Percentiles rank a stretch among this genome's conserved stretches.
phyloP scores from a whole-genome alignment of 2,797 vertebrate genomes.

The Esox masquinongy region DNA sequence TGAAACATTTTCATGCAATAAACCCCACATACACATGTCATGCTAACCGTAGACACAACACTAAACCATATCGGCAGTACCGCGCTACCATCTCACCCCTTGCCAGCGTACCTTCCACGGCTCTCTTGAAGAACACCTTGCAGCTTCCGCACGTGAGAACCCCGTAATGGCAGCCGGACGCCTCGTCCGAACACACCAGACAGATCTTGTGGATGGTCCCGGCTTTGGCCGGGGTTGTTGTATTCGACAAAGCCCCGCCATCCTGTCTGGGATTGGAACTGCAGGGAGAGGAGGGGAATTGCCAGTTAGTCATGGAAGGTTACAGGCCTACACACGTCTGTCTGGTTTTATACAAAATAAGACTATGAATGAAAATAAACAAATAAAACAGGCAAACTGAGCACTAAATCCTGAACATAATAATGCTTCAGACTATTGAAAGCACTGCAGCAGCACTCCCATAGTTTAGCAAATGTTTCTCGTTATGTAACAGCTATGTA shows the following conservation, averaged over 20 bases:
- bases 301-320: too few relatives aligned
- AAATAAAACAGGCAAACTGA: background rate
- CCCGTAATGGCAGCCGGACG: slow-evolving; percentile 96
- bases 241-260: slow-evolving; percentile 73
- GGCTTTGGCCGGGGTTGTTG: slow-evolving; percentile 77
- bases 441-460: background rate
- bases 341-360: background rate
- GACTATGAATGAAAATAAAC: slow-evolving; percentile 14
- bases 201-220: slow-evolving; percentile 91
- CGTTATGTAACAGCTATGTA: background rate
- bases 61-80: background rate
- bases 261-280: slow-evolving; percentile 63
- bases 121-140: slow-evolving; percentile 99
- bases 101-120: slow-evolving; percentile 90
- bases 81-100: slow-evolving; percentile 11
- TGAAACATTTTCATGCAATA: too few relatives aligned
- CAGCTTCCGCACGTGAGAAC: slow-evolving; percentile 98
- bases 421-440: background rate
- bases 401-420: background rate
- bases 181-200: slow-evolving; percentile 97
- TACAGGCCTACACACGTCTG: too few relatives aligned
- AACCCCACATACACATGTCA: too few relatives aligned
- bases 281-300: background rate
- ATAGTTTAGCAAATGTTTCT: background rate
- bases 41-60: background rate